Base-by-base conservation (phyloP, 2,888 invertebrate species). In the Cheilosia vulpina region DNA sequence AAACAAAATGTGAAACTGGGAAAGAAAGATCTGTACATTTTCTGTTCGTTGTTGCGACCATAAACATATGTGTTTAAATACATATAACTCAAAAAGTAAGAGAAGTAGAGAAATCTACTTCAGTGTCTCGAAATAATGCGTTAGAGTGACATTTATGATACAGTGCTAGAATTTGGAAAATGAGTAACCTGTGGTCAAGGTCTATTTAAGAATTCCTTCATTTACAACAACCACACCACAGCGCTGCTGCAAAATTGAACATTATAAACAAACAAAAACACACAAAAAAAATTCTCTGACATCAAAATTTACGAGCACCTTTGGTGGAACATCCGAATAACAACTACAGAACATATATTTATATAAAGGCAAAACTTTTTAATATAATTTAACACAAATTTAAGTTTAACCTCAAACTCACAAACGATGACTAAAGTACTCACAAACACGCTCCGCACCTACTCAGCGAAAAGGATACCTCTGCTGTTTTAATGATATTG, bases 401-500 rank as follows among this genome's bases (percentile, higher is more conserved):
- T 47, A 63, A 45, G 73, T 65, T 75, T 52, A 7, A 57, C 17
- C 17, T 34, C 41, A 31, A 63, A 58, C 52, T 60, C 45, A 47
- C n/a, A 62, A 63, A 63, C 57, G 19, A 31, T 66, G 65, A 66
- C 55, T 57, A 63, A 38, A 45, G 62, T 47, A 43, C 47, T 21
- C 19, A 19, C 27, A 11, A 17, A 15, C 34, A 17, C 63, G 21
- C 19, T n/a, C n/a, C n/a, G 21, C 17, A 19, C 38, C 11, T 17
- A 7, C 31, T 17, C 1, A 1, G 13, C 9, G 19, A 11, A n/a
- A 17, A 11, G 21, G 4, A 13, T 19, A 17, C 41, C 45, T 45
- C n/a, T 15, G 31, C n/a, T 21, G 6, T 75, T 75, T 57, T 65
- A 52, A 66, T 58, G 50, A 75, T 60, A 82, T 77, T 77, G 41